These are phyloP conservation scores for Nephrotoma guestfalica DNA, from an alignment of 2,888 invertebrate species.

Conservation along the genomic window DNA sequence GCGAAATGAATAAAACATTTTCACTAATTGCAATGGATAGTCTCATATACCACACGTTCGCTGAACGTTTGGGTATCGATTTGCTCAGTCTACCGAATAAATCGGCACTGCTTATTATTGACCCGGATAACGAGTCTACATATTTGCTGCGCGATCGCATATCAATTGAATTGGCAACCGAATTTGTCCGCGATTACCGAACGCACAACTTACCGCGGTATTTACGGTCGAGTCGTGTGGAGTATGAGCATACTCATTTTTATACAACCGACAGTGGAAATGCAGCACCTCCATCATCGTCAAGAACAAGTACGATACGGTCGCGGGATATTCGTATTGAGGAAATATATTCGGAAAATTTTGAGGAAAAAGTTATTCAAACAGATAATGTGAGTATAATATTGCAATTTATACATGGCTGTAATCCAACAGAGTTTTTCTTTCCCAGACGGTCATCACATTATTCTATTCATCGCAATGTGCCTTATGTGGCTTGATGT, in stretches of 20 bases:
- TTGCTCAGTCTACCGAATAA: conserved; percentile 41
- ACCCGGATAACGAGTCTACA: conserved; percentile 55
- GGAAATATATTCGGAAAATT: conserved; percentile 52
- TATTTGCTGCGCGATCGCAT: conserved; percentile 10
- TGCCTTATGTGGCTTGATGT: conserved; percentile 55
- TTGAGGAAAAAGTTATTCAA: conserved; percentile 44
- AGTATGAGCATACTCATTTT: conserved; percentile 9
- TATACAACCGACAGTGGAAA: conserved; percentile 7
- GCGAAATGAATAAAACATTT: conserved; percentile 42
- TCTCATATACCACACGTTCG: conserved; percentile 53
- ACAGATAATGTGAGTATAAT: conserved; percentile 37
- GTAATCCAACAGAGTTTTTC: neutral
- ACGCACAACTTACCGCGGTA: conserved; percentile 5
- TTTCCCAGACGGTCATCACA: conserved; percentile 53
- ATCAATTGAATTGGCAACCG: conserved; percentile 6
- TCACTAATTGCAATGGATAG: conserved; percentile 60
- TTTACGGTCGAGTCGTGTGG: conserved; percentile 7
- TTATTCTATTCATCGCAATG: conserved; percentile 68
- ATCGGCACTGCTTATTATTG: conserved; percentile 54
- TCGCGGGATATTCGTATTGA: conserved; percentile 31
- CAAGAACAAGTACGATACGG: conserved; percentile 1
- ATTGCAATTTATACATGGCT: neutral
- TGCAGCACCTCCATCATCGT: conserved; percentile 7
- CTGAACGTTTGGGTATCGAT: conserved; percentile 59
- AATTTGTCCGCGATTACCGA: conserved; percentile 11